Evolutionary conservation across 2,113 vertebrate species (phyloP).

Genomic region (Fregetta grallaria): DNA sequence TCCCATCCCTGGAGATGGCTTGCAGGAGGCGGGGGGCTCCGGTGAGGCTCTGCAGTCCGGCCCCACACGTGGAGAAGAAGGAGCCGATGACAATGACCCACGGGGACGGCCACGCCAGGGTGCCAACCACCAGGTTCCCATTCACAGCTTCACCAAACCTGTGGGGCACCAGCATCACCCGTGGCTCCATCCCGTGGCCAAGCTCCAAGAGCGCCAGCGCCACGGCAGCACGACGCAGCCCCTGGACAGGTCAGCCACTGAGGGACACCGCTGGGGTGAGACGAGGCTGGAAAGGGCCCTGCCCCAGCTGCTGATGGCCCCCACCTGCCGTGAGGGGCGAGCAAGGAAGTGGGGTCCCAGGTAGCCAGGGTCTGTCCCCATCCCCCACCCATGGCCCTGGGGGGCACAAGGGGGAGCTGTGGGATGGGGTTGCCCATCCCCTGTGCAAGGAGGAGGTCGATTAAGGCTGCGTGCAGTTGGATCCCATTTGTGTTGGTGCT

Average conservation of each 20-base stretch:
- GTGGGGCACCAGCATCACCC: neutral
- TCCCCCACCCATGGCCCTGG: fast-evolving
- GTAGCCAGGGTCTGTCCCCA: neutral
- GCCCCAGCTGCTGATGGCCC: neutral
- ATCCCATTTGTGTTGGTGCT: neutral
- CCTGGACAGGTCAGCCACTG: fast-evolving
- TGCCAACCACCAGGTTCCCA: constrained; percentile 95
- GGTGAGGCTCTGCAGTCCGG: constrained; percentile 93
- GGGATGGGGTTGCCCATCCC: neutral
- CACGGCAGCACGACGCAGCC: neutral
- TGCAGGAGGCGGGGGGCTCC: constrained; percentile 94
- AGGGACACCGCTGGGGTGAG: neutral
- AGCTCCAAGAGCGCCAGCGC: neutral
- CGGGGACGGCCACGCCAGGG: constrained; percentile 92
- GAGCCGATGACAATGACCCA: constrained; percentile 98
- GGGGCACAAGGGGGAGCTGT: neutral
- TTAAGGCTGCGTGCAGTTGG: neutral
- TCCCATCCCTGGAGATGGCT: constrained; percentile 91
- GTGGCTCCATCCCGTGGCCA: fast-evolving
- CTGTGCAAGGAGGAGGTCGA: neutral
- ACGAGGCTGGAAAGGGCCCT: neutral
- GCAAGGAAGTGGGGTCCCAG: neutral
- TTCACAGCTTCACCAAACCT: constrained; percentile 96
- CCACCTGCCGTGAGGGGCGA: fast-evolving
- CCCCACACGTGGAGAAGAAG: constrained; percentile 97